Conservation (phyloP, 1,140 invertebrate species). For the Brachionus plicatilis region DNA sequence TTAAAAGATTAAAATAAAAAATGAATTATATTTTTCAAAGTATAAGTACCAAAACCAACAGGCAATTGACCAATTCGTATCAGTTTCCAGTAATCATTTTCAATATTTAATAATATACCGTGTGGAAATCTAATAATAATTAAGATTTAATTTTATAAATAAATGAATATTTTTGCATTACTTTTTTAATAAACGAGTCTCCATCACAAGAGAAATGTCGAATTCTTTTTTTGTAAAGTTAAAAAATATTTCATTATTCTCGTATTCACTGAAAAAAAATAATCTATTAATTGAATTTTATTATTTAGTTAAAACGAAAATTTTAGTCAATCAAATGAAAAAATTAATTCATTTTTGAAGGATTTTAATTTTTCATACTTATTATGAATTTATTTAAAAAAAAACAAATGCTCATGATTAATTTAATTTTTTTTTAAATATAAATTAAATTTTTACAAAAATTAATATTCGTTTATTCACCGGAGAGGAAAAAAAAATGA, state of each 20-base stretch:
- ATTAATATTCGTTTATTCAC: too few relatives aligned
- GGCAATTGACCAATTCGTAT: conserved; percentile 28
- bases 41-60: not conserved
- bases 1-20: not conserved
- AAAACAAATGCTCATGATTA: too few relatives aligned
- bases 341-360: too few relatives aligned
- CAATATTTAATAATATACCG: not conserved
- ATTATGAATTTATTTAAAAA: too few relatives aligned
- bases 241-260: conserved; percentile 36
- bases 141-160: not conserved
- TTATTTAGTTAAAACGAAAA: not conserved
- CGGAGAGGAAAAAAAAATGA: too few relatives aligned
- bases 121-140: conserved; percentile 4
- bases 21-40: not conserved
- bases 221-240: conserved; percentile 38
- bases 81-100: conserved; percentile 37
- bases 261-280: conserved; percentile 22
- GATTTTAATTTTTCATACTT: too few relatives aligned
- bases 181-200: conserved; percentile 32
- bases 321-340: too few relatives aligned
- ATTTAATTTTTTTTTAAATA: too few relatives aligned
- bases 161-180: not conserved
- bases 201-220: conserved; percentile 33
- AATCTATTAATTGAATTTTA: not conserved
- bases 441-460: too few relatives aligned